These are phyloP conservation scores for Galerucella calmariensis DNA, from an alignment of 2,888 invertebrate genomes.

Conservation along the genomic window DNA sequence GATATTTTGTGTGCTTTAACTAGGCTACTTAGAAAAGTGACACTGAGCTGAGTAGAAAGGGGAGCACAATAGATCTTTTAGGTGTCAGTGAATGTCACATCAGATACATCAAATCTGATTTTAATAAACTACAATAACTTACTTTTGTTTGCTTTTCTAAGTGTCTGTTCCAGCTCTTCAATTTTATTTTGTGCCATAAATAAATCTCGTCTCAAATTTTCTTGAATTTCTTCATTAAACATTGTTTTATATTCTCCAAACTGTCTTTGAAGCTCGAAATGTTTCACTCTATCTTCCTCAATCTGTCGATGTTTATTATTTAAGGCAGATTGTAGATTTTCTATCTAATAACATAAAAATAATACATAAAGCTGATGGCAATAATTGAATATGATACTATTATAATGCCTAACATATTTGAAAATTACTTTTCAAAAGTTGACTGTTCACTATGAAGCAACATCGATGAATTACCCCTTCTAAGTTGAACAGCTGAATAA, in stretches of 20 bases:
- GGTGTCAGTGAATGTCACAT: too few species aligned
- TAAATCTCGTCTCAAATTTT: constrained; percentile 54
- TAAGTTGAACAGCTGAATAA: too few species aligned
- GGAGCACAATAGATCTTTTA: too few species aligned
- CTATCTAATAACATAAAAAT: constrained; percentile 39
- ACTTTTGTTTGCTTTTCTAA: constrained; percentile 60
- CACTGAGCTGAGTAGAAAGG: too few species aligned
- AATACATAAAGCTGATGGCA: neutral
- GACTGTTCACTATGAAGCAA: too few species aligned
- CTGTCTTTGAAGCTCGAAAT: constrained; percentile 53
- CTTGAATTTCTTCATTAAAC: constrained; percentile 55
- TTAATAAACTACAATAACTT: constrained; percentile 36
- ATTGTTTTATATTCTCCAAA: constrained; percentile 55
- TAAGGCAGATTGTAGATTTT: constrained; percentile 41
- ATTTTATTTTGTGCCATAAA: constrained; percentile 50
- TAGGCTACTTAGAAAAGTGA: too few species aligned
- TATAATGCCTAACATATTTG: too few species aligned
- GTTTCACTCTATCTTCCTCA: constrained; percentile 50
- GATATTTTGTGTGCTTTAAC: too few species aligned
- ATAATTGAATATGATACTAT: neutral
- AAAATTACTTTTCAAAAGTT: too few species aligned
- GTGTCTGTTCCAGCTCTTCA: constrained; percentile 57
- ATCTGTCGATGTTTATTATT: constrained; percentile 53
- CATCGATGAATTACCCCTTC: too few species aligned
- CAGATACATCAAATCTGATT: neutral